phyloP scores from a whole-genome alignment of 2,888 invertebrate species.

The Acronicta aceris region DNA sequence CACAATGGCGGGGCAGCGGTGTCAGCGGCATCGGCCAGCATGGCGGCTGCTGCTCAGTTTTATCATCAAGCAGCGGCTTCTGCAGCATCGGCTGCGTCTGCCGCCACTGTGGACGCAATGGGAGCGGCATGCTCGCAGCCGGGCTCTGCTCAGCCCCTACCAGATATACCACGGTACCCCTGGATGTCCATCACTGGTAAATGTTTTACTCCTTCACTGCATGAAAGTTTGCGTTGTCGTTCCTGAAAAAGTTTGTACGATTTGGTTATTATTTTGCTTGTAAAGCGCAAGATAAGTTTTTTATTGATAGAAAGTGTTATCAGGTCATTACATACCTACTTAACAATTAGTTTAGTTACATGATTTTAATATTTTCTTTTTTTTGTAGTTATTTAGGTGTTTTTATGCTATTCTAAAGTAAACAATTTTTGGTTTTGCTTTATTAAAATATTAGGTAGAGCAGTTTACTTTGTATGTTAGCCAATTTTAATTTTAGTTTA shows the following conservation, averaged over 20 bases:
- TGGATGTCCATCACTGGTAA: slow-evolving; percentile 99
- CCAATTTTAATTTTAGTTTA: neutral
- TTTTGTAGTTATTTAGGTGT: slow-evolving; percentile 13
- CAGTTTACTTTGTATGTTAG: neutral
- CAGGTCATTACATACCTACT: slow-evolving; percentile 9
- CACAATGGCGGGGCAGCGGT: slow-evolving; percentile 93
- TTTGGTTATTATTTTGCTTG: slow-evolving; percentile 52
- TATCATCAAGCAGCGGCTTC: slow-evolving; percentile 95
- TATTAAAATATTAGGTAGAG: neutral
- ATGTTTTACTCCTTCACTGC: slow-evolving; percentile 82
- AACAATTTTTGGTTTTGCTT: neutral
- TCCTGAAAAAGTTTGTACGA: slow-evolving; percentile 52
- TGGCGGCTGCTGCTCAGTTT: slow-evolving; percentile 94
- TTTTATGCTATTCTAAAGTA: slow-evolving; percentile 2
- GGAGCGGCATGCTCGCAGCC: slow-evolving; percentile 94
- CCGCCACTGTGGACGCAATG: slow-evolving; percentile 94
- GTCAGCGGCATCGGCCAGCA: slow-evolving; percentile 91
- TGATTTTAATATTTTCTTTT: slow-evolving; percentile 29
- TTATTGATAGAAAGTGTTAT: slow-evolving; percentile 27
- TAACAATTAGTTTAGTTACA: slow-evolving; percentile 22
- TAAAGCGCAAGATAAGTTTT: slow-evolving; percentile 25
- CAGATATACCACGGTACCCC: slow-evolving; percentile 97
- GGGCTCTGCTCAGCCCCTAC: slow-evolving; percentile 94
- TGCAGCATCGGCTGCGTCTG: slow-evolving; percentile 93
- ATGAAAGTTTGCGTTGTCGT: slow-evolving; percentile 65